phyloP scores from a whole-genome alignment of 2,888 invertebrate genomes.

The Phalera bucephala region DNA sequence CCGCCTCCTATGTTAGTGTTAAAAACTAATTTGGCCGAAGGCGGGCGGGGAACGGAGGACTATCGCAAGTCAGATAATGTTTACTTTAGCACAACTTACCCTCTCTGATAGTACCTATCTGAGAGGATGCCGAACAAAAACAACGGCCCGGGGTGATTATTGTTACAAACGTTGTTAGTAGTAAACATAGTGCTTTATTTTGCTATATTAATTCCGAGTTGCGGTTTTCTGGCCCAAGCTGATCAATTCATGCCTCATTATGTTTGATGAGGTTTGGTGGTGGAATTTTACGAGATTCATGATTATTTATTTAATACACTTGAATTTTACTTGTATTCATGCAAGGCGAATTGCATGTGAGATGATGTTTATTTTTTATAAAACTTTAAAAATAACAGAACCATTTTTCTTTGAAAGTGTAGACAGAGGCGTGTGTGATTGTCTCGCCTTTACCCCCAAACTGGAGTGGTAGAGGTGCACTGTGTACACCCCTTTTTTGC shows the following conservation, averaged over 20 bases:
- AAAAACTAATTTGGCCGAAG: slow-evolving; percentile 56
- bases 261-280: no score
- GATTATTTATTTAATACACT: no score
- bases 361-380: no score
- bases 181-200: slow-evolving; percentile 17
- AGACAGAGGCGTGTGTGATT: no score
- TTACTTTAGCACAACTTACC: slow-evolving; percentile 48
- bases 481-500: no score
- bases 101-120: slow-evolving; percentile 35
- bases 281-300: no score
- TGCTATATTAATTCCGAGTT: slow-evolving; percentile 58
- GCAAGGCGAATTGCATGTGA: no score
- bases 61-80: slow-evolving; percentile 52
- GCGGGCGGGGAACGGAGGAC: slow-evolving; percentile 38
- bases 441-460: no score
- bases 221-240: slow-evolving; percentile 46
- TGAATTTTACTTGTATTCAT: no score
- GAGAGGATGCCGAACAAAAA: slow-evolving; percentile 59
- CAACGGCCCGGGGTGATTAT: slow-evolving; percentile 59
- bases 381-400: no score
- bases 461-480: no score
- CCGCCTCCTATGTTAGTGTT: slow-evolving; percentile 48
- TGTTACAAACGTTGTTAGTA: slow-evolving; percentile 16
- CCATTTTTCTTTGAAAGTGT: no score
- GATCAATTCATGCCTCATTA: slow-evolving; percentile 36